Evolutionary conservation across 2,113 vertebrate species (phyloP).

Genomic region (Anarrhichthys ocellatus): DNA sequence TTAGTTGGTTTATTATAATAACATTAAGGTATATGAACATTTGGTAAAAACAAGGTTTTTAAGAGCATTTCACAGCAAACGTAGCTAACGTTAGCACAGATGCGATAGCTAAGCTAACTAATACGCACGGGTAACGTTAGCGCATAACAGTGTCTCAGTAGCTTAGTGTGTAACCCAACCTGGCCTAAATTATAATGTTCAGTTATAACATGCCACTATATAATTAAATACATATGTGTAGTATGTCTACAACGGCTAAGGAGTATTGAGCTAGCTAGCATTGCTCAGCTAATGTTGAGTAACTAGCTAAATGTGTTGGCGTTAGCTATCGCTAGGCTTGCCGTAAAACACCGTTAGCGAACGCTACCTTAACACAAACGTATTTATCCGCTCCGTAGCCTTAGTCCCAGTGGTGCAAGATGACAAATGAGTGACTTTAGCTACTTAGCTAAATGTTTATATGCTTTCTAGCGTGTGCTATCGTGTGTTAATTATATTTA

Average conservation of each 20-base stretch:
- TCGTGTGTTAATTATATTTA: constrained; percentile 14
- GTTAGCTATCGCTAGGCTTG: not conserved
- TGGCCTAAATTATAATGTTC: not conserved
- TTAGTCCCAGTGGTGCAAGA: not conserved
- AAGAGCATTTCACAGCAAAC: not conserved
- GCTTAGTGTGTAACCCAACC: not conserved
- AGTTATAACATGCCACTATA: not conserved
- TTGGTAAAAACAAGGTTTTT: not conserved
- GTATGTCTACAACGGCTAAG: not conserved
- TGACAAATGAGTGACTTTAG: not conserved
- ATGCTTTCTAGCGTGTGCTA: not conserved
- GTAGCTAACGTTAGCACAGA: constrained; percentile 17
- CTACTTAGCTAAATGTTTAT: not conserved
- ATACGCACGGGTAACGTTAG: constrained; percentile 13
- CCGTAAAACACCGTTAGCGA: not conserved
- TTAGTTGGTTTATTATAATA: too few relatives aligned
- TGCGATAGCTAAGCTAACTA: not conserved
- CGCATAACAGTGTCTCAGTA: not conserved
- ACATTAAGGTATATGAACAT: too few relatives aligned
- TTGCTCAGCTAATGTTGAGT: not conserved
- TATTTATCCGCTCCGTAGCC: not conserved
- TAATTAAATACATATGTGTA: not conserved
- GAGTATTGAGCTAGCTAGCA: not conserved
- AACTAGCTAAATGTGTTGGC: not conserved
- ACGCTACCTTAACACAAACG: constrained; percentile 7